Percentiles rank a stretch among this genome's conserved stretches.
These are phyloP conservation scores for Amblyraja radiata DNA, from an alignment of 2,797 vertebrate species.

Conservation along the genomic window DNA sequence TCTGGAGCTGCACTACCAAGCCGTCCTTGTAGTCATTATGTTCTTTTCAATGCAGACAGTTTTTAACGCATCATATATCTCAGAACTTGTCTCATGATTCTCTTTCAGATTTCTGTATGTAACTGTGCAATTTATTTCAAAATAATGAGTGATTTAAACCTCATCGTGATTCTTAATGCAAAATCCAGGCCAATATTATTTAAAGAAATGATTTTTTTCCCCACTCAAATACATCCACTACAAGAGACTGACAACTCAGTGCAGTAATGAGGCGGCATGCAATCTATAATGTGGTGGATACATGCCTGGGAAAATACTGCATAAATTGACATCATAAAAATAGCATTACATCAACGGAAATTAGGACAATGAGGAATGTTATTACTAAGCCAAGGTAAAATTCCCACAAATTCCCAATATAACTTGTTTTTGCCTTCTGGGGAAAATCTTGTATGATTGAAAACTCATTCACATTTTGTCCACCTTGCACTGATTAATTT, in stretches of 20 bases:
- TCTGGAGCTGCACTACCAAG: no score
- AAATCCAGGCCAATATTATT: background rate
- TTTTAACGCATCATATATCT: no score
- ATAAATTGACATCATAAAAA: no score
- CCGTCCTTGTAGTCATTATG: no score
- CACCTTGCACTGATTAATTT: background rate
- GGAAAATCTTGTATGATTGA: background rate
- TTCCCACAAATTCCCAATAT: background rate
- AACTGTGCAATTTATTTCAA: background rate
- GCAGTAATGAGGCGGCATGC: background rate
- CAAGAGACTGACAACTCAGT: background rate
- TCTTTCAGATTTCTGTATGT: no score
- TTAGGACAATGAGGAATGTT: background rate
- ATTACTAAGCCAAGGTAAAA: background rate
- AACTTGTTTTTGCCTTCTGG: background rate
- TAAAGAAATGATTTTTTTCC: background rate
- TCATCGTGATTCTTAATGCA: background rate
- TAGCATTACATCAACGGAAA: background rate
- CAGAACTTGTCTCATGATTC: no score
- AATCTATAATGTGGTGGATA: no score
- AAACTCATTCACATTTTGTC: background rate
- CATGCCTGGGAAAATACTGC: no score
- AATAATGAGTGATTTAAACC: background rate
- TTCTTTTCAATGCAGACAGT: no score
- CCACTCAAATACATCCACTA: background rate